Conservation (phyloP, 2,797 vertebrate species). For the Lacerta viridis region DNA sequence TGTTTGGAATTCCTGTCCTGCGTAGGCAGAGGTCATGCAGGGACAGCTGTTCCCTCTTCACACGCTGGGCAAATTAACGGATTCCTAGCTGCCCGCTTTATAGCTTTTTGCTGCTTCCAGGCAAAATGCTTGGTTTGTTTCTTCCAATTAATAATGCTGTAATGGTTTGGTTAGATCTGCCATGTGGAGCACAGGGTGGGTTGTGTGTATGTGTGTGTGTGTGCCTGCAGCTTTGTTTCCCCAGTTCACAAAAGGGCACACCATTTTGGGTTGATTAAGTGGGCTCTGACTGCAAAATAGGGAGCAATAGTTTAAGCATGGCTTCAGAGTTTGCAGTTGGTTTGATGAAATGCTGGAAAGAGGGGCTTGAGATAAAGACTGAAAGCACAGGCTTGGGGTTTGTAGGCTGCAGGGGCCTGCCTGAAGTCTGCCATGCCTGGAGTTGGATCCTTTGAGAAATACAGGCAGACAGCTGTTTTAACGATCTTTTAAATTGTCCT, state of each 20-base stretch:
- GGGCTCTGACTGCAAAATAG: neutral
- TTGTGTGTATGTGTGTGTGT: too few species aligned
- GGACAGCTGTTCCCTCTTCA: constrained; percentile 21
- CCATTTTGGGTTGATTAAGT: neutral
- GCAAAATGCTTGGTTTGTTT: neutral
- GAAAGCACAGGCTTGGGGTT: too few species aligned
- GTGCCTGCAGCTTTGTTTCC: neutral
- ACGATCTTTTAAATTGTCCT: too few species aligned
- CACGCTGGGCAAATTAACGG: neutral
- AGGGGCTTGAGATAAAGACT: neutral
- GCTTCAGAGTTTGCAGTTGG: neutral
- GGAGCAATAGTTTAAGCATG: neutral
- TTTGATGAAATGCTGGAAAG: neutral
- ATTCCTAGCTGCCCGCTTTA: neutral
- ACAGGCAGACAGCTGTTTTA: too few species aligned
- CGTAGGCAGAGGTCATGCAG: neutral
- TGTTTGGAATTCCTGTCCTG: neutral
- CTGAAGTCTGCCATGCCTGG: too few species aligned
- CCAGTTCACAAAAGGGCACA: neutral
- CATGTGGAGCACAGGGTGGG: neutral
- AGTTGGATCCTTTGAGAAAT: too few species aligned
- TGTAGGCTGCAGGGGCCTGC: too few species aligned
- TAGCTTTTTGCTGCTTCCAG: neutral
- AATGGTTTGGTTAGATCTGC: neutral
- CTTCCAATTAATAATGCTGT: neutral